Evolutionary conservation across 1,140 invertebrate genomes (phyloP).

Genomic region (Macrostomum lignano): DNA sequence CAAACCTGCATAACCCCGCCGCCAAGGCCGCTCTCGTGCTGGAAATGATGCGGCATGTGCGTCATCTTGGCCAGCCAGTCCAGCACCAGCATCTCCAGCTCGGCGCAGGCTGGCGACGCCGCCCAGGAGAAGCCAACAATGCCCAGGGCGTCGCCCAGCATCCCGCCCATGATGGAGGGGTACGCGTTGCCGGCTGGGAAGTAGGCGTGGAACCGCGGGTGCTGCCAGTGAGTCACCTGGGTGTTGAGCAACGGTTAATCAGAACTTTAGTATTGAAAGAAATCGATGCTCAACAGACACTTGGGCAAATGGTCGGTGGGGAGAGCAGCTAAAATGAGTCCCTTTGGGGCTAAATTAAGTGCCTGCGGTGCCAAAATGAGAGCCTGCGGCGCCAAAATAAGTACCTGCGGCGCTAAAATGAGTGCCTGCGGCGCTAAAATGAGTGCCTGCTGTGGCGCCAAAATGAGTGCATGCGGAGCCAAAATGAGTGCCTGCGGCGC

Average conservation of each 20-base stretch:
- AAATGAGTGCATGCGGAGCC: too few relatives aligned
- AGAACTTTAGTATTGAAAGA: too few relatives aligned
- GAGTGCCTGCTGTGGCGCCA: too few relatives aligned
- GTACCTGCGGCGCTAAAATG: too few relatives aligned
- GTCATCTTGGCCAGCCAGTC: conserved; percentile 71
- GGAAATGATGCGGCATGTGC: conserved; percentile 53
- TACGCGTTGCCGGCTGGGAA: conserved; percentile 89
- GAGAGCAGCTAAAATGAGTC: too few relatives aligned
- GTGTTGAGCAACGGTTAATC: conserved; percentile 10
- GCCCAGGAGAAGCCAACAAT: conserved; percentile 97
- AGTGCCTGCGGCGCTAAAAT: too few relatives aligned
- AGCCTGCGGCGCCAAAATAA: too few relatives aligned
- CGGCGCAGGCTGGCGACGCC: conserved; percentile 79
- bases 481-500: too few relatives aligned
- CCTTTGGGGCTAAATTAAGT: too few relatives aligned
- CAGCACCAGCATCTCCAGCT: conserved; percentile 75
- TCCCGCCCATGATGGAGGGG: conserved; percentile 86
- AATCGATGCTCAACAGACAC: too few relatives aligned
- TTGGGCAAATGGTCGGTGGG: too few relatives aligned
- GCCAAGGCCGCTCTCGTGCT: conserved; percentile 50
- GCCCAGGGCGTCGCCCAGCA: conserved; percentile 73
- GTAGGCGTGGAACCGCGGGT: conserved; percentile 90
- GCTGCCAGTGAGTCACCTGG: conserved; percentile 85
- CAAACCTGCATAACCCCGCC: conserved; percentile 59
- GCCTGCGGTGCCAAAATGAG: too few relatives aligned